Evolutionary conservation across 2,888 invertebrate genomes (phyloP).

Genomic region (Itoplectis maculator): DNA sequence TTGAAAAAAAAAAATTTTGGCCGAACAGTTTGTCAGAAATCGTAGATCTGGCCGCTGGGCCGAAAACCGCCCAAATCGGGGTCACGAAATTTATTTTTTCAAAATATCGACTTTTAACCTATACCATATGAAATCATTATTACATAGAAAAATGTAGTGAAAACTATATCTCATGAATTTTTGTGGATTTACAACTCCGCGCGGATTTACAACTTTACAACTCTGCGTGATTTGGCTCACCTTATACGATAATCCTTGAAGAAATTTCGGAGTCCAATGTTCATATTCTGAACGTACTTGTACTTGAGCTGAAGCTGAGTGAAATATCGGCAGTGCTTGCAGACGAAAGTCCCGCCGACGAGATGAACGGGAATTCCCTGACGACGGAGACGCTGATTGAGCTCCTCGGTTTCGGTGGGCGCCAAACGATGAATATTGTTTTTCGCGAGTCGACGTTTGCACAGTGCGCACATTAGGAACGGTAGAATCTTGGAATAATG

Average conservation of each 20-base stretch:
- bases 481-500: conserved; percentile 91
- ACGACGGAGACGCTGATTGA: conserved; percentile 86
- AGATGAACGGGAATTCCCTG: conserved; percentile 90
- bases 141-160: no score
- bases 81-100: no score
- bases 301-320: conserved; percentile 89
- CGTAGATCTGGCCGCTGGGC: no score
- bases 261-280: conserved; percentile 86
- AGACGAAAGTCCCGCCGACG: conserved; percentile 90
- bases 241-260: conserved; percentile 88
- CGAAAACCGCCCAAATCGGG: no score
- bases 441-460: conserved; percentile 90
- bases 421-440: conserved; percentile 91
- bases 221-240: conserved; percentile 83
- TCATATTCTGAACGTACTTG: conserved; percentile 83
- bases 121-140: no score
- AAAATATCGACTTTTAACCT: no score
- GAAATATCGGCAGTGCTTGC: conserved; percentile 93
- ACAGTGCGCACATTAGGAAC: conserved; percentile 91
- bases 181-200: no score
- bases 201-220: no score
- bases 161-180: no score
- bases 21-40: no score
- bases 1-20: no score
- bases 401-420: conserved; percentile 86